Evolutionary conservation across 2,113 vertebrate species (phyloP).

Genomic region (Mesembrinibis cayennensis): DNA sequence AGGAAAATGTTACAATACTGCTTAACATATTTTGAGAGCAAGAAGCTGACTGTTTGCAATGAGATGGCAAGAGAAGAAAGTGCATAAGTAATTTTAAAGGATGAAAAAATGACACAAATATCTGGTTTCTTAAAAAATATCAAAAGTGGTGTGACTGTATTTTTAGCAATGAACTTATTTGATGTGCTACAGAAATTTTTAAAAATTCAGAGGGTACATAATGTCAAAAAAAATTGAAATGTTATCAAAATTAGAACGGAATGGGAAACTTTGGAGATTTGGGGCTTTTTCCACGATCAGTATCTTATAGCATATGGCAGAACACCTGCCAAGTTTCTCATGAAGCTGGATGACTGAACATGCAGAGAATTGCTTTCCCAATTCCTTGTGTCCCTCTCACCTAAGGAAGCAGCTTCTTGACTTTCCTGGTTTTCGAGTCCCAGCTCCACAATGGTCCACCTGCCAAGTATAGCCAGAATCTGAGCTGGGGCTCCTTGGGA

Average conservation of each 20-base stretch:
- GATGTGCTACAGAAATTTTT: background rate
- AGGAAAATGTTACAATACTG: background rate
- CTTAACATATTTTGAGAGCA: background rate
- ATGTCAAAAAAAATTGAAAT: background rate
- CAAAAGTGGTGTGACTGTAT: background rate
- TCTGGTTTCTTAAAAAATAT: background rate
- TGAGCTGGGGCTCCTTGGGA: background rate
- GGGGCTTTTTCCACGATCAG: background rate
- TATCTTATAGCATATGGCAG: background rate
- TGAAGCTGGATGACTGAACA: background rate
- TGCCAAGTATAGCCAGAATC: background rate
- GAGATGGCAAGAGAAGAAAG: background rate
- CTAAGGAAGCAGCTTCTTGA: background rate
- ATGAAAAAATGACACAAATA: background rate
- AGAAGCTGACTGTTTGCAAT: background rate
- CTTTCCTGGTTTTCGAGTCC: background rate
- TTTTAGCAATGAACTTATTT: background rate
- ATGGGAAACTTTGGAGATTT: background rate
- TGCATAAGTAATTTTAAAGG: background rate
- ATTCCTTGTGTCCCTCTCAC: background rate
- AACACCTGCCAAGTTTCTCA: background rate
- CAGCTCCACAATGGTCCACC: background rate
- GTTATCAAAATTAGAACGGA: background rate
- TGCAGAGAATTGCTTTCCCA: background rate
- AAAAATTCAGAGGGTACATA: accelerated